These are phyloP conservation scores for Sciaenops ocellatus DNA, from an alignment of 2,797 vertebrate genomes.

Conservation along the genomic window DNA sequence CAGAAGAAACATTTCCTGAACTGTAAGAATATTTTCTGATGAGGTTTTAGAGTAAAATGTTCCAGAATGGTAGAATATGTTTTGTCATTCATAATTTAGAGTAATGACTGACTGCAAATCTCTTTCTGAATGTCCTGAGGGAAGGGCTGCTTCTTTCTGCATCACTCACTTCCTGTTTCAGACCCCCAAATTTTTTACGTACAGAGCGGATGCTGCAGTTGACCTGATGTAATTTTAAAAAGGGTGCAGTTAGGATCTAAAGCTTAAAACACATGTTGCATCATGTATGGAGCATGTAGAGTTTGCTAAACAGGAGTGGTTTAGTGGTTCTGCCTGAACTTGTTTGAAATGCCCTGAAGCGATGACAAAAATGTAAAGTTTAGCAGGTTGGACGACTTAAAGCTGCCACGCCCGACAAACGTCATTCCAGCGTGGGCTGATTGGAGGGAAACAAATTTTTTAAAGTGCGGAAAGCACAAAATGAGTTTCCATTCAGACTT, in stretches of 20 bases:
- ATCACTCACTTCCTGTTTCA: not conserved
- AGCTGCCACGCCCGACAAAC: not conserved
- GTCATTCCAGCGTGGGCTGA: not conserved
- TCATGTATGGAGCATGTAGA: not conserved
- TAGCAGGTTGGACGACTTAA: not conserved
- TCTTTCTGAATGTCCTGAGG: not conserved
- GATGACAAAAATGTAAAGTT: not conserved
- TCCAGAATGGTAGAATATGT: too few relatives aligned
- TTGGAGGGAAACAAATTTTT: fast-evolving
- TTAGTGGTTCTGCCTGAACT: slow-evolving; percentile 9
- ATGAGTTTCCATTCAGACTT: too few relatives aligned
- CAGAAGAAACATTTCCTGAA: too few relatives aligned
- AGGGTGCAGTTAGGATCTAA: not conserved
- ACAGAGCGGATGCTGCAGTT: too few relatives aligned
- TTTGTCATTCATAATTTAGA: too few relatives aligned
- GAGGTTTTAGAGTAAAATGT: too few relatives aligned
- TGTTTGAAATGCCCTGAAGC: slow-evolving; percentile 15
- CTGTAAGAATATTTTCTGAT: too few relatives aligned
- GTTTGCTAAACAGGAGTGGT: not conserved
- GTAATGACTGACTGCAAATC: too few relatives aligned
- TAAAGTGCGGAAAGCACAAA: too few relatives aligned
- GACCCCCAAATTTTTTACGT: not conserved
- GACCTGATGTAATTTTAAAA: not conserved
- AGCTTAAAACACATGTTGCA: not conserved
- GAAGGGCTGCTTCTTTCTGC: not conserved